These are phyloP conservation scores for Eristalis pertinax DNA, from an alignment of 2,888 invertebrate species.

Conservation along the genomic window DNA sequence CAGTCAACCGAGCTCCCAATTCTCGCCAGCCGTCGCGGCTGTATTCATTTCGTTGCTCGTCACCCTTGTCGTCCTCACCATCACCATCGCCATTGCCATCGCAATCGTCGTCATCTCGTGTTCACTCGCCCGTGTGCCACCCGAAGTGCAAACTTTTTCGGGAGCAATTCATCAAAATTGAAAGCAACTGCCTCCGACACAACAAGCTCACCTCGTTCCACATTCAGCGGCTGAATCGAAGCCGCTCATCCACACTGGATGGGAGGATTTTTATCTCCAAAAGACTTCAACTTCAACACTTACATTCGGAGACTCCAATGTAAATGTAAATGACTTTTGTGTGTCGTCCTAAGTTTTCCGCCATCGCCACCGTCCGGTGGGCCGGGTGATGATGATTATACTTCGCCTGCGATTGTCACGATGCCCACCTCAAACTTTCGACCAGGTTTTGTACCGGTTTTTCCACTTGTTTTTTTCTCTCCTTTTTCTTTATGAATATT, in stretches of 20 bases:
- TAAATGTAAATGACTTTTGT: slow-evolving; percentile 66
- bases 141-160: slow-evolving; percentile 49
- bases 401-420: slow-evolving; percentile 4
- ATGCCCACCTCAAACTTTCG: slow-evolving; percentile 34
- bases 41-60: neutral
- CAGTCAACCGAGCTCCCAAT: slow-evolving; percentile 28
- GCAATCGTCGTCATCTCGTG: neutral
- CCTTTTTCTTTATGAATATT: slow-evolving; percentile 22
- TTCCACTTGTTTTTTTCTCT: slow-evolving; percentile 7
- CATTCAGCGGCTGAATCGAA: neutral
- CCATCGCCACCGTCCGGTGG: neutral
- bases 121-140: slow-evolving; percentile 43
- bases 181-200: slow-evolving; percentile 47
- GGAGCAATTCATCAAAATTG: slow-evolving; percentile 68
- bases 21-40: neutral
- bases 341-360: slow-evolving; percentile 35
- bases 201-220: slow-evolving; percentile 38
- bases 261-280: slow-evolving; percentile 24
- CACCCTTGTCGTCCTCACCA: neutral
- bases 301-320: slow-evolving; percentile 58
- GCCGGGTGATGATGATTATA: neutral
- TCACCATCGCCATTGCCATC: too few relatives aligned
- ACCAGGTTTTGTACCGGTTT: neutral
- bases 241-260: neutral
- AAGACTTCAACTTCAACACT: slow-evolving; percentile 45